Conservation (phyloP, 2,797 vertebrate species). For the Poecilia velifera region DNA sequence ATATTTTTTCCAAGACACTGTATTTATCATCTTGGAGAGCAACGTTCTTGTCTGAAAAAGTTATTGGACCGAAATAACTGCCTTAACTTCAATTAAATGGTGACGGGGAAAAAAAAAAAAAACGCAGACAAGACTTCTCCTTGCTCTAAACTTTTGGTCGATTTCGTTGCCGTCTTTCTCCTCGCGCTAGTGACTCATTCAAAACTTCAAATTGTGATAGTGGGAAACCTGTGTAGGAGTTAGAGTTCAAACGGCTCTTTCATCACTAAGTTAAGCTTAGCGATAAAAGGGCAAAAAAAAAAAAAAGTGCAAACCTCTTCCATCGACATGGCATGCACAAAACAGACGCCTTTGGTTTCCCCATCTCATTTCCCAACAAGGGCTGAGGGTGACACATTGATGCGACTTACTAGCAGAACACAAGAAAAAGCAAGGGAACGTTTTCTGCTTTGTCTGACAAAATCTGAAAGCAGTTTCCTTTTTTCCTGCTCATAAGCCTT, state of each 20-base stretch:
- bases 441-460: conserved; percentile 55
- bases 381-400: conserved; percentile 32
- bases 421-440: conserved; percentile 28
- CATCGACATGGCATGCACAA: conserved; percentile 59
- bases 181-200: conserved; percentile 37
- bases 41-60: conserved; percentile 55
- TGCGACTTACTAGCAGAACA: conserved; percentile 57
- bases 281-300: conserved; percentile 49
- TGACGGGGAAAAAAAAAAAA: conserved; percentile 44
- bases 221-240: conserved; percentile 54
- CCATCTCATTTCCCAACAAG: conserved; percentile 42
- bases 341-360: conserved; percentile 72
- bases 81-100: conserved; percentile 51
- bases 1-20: not conserved
- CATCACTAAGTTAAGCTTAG: conserved; percentile 56
- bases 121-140: conserved; percentile 25
- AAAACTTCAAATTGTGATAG: conserved; percentile 26
- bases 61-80: conserved; percentile 38
- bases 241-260: conserved; percentile 51
- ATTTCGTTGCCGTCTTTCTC: conserved; percentile 16
- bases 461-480: conserved; percentile 40
- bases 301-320: conserved; percentile 54
- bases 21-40: conserved; percentile 22
- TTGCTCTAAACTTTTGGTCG: conserved; percentile 7
- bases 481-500: conserved; percentile 34